Percentiles rank a stretch among this genome's conserved stretches.
These are phyloP conservation scores for Typhlichthys eigenmanni DNA, from an alignment of 2,797 vertebrate species.

Conservation along the genomic window DNA sequence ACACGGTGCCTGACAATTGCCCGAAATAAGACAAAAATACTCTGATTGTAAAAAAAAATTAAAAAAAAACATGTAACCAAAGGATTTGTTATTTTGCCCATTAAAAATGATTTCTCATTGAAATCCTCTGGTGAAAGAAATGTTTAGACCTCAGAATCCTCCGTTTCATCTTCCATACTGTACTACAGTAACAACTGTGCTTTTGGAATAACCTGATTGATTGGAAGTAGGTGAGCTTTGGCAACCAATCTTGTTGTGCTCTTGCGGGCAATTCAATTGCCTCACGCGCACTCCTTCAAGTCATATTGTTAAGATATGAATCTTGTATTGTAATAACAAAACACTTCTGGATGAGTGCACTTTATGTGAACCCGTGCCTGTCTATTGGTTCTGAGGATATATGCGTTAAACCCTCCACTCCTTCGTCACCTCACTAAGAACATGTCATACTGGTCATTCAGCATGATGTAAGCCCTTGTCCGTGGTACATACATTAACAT, in stretches of 20 bases:
- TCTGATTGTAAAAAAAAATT: background rate
- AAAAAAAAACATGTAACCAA: background rate
- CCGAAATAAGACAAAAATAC: background rate
- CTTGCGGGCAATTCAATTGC: background rate
- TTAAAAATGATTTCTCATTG: no score
- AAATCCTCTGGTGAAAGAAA: no score
- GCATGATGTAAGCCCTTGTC: no score
- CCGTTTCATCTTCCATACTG: background rate
- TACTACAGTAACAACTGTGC: background rate
- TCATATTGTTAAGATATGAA: slow-evolving; percentile 1
- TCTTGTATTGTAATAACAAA: slow-evolving; percentile 5
- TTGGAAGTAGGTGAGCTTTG: slow-evolving; percentile 4
- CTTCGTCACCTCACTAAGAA: background rate
- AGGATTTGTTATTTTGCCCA: no score
- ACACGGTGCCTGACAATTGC: no score
- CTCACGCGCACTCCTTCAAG: background rate
- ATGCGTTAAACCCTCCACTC: background rate
- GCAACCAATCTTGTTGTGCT: slow-evolving; percentile 1
- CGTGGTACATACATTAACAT: no score
- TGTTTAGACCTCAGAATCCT: background rate
- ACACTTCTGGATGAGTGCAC: background rate
- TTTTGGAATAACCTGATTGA: background rate
- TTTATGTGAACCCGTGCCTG: background rate
- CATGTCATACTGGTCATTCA: no score
- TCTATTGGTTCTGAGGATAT: background rate